Base-by-base conservation (phyloP, 2,113 vertebrate species). In the Microtus montanus region DNA sequence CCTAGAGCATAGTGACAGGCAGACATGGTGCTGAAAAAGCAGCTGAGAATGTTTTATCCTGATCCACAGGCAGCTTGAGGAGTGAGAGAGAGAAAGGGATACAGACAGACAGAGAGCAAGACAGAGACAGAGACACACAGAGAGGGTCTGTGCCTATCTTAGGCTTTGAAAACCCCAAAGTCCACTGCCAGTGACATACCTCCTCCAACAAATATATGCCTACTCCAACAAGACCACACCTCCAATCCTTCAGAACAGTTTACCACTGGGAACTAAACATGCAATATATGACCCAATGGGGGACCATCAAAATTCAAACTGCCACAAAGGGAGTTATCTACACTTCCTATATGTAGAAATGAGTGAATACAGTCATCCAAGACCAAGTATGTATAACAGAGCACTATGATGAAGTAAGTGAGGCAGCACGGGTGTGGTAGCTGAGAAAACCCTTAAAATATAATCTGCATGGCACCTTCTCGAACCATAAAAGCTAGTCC, bases 361-460 rank as follows among this genome's bases (percentile, higher is more conserved):
- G 35, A 26, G 30, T 44, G 19, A 89, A 80, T 20, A 2, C 2
- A 35, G 63, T 79, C 47, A 61, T 35, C 38, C 28, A 22, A 22
- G 11, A 38, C 5, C 33, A 78, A 9, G 20, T 44, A 3, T 75
- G 41, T 49, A 2, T 35, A 54, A 0, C 28, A 20, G 19, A 78
- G 12, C 30, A 1, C 38, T 5, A 28, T 8, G 13, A 20, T n/a
- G 3, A 8, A 4, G 6, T 58, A 74, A 35, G 1, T 47, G 0
- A 35, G 26, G 12, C 2, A 41, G 4, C 3, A 11, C 20, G 30
- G 5, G 0, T 28, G 8, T 24, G 12, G 17, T 3, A 70, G 19
- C 3, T 13, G 35, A 63, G 7, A 7, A 44, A 41, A 15, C 8
- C 19, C 75, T 33, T 41, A 41, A 26, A 64, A 44, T 61, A 30